Conservation (phyloP, 2,888 invertebrate species). For the Monoplex corrugatus region DNA sequence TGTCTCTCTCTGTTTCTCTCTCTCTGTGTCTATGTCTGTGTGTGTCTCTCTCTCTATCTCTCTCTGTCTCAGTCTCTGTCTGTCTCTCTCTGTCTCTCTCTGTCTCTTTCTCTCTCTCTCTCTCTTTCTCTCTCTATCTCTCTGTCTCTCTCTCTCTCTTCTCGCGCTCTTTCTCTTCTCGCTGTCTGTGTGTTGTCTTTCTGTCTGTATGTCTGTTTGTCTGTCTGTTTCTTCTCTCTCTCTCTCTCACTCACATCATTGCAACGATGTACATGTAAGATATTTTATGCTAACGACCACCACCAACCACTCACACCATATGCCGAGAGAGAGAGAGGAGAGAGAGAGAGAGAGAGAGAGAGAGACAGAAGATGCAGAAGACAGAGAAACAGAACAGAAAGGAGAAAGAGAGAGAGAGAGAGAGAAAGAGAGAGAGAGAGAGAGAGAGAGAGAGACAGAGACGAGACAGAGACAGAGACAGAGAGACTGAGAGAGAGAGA, state of each 20-base stretch:
- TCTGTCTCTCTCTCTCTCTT: too few species aligned
- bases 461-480: too few species aligned
- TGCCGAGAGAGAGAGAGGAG: not conserved
- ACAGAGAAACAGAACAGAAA: not conserved
- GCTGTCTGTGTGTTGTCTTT: not conserved
- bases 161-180: not conserved
- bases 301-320: not conserved
- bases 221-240: too few species aligned
- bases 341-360: not conserved
- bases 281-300: too few species aligned
- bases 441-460: constrained; percentile 8
- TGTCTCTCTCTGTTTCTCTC: not conserved
- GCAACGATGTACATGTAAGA: too few species aligned
- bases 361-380: too few species aligned
- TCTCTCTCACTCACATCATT: too few species aligned
- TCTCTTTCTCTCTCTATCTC: too few species aligned
- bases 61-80: not conserved
- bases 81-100: not conserved
- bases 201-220: too few species aligned
- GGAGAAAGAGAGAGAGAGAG: not conserved
- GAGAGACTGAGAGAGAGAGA: not conserved
- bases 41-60: not conserved
- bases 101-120: not conserved
- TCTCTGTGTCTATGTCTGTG: not conserved
- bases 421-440: not conserved